Conservation (phyloP, 1,140 invertebrate species). For the Hycleus phaleratus region DNA sequence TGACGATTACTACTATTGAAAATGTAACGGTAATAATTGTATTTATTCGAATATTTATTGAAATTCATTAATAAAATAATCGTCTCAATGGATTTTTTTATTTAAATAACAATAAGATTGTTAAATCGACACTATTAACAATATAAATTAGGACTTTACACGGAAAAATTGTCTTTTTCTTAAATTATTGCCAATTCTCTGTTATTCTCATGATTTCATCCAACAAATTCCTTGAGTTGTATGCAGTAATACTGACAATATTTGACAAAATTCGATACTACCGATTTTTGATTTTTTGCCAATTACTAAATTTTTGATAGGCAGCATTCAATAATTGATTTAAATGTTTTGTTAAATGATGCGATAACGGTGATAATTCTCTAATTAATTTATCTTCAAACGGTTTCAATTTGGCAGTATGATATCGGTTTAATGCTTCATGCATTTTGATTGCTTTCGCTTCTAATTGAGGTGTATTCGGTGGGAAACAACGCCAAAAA, state of each 20-base stretch:
- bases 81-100: too few relatives aligned
- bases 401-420: slow-evolving; percentile 74
- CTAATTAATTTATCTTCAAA: slow-evolving; percentile 75
- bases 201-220: too few relatives aligned
- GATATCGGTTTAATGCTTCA: slow-evolving; percentile 79
- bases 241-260: slow-evolving; percentile 3
- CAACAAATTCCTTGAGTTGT: too few relatives aligned
- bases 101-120: too few relatives aligned
- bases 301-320: slow-evolving; percentile 72
- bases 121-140: too few relatives aligned
- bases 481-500: slow-evolving; percentile 92
- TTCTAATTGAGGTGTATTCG: slow-evolving; percentile 66
- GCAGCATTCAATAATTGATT: slow-evolving; percentile 77
- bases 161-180: too few relatives aligned
- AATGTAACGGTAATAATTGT: slow-evolving; percentile 1
- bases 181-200: too few relatives aligned
- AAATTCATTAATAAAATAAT: not conserved
- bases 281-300: slow-evolving; percentile 72
- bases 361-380: slow-evolving; percentile 68
- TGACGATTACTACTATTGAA: slow-evolving; percentile 23
- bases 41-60: slow-evolving; percentile 5
- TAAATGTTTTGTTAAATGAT: slow-evolving; percentile 77
- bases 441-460: slow-evolving; percentile 81
- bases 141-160: too few relatives aligned
- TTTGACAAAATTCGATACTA: slow-evolving; percentile 39